phyloP scores from a whole-genome alignment of 1,140 invertebrate genomes.

The Lordiphosa collinella region DNA sequence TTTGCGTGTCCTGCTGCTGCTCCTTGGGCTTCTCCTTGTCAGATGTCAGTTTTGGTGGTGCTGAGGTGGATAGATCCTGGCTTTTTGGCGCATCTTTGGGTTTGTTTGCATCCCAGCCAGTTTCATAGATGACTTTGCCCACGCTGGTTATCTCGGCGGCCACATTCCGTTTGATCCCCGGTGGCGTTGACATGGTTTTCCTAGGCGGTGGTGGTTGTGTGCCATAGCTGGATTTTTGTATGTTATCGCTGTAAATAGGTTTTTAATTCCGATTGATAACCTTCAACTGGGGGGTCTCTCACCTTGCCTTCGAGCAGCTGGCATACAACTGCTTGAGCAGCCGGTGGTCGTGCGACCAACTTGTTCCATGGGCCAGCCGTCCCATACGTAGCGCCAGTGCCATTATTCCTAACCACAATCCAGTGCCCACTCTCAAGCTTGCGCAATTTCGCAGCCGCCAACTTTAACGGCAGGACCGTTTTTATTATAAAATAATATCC shows the following conservation, averaged over 20 bases:
- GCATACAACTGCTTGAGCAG: slow-evolving; percentile 30
- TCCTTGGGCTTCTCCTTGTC: slow-evolving; percentile 26
- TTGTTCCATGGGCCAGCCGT: slow-evolving; percentile 13
- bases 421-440: slow-evolving; percentile 3
- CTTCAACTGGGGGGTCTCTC: background rate
- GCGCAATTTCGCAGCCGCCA: slow-evolving; percentile 60
- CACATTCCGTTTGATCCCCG: slow-evolving; percentile 61
- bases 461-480: slow-evolving; percentile 46
- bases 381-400: slow-evolving; percentile 48
- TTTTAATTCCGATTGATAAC: slow-evolving; percentile 44
- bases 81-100: background rate
- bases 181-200: slow-evolving; percentile 3
- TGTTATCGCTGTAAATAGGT: slow-evolving; percentile 29
- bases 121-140: slow-evolving; percentile 54
- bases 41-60: background rate
- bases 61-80: background rate
- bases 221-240: slow-evolving; percentile 10
- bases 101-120: slow-evolving; percentile 49
- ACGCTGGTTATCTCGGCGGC: slow-evolving; percentile 63
- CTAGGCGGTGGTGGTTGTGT: background rate
- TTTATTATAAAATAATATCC: too few species aligned
- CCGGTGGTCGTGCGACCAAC: slow-evolving; percentile 38
- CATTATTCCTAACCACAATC: slow-evolving; percentile 15
- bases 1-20: slow-evolving; percentile 21
- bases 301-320: slow-evolving; percentile 22